Conservation (phyloP, 2,113 vertebrate species). For the Brienomyrus longianalis region DNA sequence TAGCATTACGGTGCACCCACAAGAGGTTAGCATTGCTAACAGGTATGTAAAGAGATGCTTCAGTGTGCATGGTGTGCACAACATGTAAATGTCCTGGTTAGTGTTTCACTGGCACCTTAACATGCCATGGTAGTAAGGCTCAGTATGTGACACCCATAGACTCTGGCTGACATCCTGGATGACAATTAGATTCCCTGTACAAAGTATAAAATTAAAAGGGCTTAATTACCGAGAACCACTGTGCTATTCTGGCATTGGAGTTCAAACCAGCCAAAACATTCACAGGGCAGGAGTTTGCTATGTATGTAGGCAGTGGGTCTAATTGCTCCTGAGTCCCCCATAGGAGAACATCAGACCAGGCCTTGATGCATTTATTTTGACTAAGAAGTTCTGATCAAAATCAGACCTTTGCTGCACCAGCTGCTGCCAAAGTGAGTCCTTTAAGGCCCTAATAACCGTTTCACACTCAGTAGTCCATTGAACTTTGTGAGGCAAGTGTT, state of each 20-base stretch:
- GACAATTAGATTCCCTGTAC: neutral
- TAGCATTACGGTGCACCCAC: neutral
- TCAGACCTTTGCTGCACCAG: neutral
- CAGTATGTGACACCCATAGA: neutral
- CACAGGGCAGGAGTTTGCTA: neutral
- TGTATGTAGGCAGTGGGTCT: neutral
- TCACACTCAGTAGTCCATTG: neutral
- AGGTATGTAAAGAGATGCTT: neutral
- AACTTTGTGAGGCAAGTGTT: neutral
- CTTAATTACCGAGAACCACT: neutral
- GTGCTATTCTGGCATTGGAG: neutral
- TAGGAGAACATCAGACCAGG: neutral
- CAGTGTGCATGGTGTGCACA: neutral
- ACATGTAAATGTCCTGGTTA: neutral
- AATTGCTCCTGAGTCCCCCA: neutral
- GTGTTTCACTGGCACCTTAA: neutral
- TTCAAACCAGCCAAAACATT: neutral
- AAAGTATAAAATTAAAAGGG: neutral
- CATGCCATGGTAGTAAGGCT: neutral
- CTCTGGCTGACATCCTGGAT: too few species aligned
- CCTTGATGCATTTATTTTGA: neutral
- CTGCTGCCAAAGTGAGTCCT: neutral
- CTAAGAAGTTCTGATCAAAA: too few species aligned
- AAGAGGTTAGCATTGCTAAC: neutral
- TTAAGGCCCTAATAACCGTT: neutral